Base-by-base conservation (phyloP, 2,113 vertebrate species). In the Pelobates fuscus region DNA sequence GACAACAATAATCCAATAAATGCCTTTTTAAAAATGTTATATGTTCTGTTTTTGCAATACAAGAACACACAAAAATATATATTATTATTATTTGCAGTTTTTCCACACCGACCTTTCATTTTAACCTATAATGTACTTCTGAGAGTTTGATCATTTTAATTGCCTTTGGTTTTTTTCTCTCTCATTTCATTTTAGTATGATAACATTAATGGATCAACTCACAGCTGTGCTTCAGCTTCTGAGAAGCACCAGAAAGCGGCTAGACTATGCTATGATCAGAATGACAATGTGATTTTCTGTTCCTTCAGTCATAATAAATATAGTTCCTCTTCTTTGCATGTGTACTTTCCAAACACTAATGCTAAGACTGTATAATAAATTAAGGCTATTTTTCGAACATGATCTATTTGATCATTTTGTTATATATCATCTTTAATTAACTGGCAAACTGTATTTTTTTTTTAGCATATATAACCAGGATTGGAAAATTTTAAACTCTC, bases 221-320 rank as follows among this genome's bases (percentile, higher is more conserved):
- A 80, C 77, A 81, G 58, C 24, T 73, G 78, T 62, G 71, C 68
- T 78, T 81, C 37, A 62, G 44, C 72, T 71, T 60, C 82, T 17
- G 20, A 68, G 55, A 77, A 78, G 68, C 46, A 75, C 82, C 70
- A 79, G 78, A 82, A 82, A 46, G 63, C 82, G 81, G 81, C 80
- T 83, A 84, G 37, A 78, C 80, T 82, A 78, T 74, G 54, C 72
- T 78, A 72, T 80, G 81, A 81, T 55, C 74, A 78, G 65, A 78
- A 80, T 78, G 78, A 82, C 83, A 80, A 78, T 85, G 80, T 2
- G 1, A 67, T 52, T 80, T 81, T 78, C 80, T 64, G 55, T 74
- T 67, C 54, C 32, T 75, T 67, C 67, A 67, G 67, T 67, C 63
- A 67, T 75, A 46, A 67, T 75, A 75, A 75, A 75, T 32, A 20